Evolutionary conservation across 2,797 vertebrate species (phyloP), one percentile per base, ranked within the genome.

Genomic region (Micromesistius poutassou): DNA sequence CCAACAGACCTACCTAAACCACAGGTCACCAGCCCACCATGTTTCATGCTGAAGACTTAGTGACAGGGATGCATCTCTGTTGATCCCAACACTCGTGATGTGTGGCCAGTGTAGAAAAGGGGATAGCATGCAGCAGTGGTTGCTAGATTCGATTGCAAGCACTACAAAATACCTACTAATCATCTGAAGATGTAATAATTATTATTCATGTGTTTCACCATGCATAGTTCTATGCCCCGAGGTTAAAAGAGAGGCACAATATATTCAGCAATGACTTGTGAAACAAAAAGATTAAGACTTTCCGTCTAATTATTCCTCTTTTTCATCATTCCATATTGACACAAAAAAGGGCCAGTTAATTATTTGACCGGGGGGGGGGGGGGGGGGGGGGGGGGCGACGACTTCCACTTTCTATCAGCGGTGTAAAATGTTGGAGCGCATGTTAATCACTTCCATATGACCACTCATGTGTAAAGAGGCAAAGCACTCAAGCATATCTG

Each of bases 361-460:
- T 90, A 90, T 91, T 92, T 92, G 89, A 92, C 89, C 90, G 91
- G 89, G 92, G 88, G 86, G 89, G 90, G 86, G 88, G 86, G 40
- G 89, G 90, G 86, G 88, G 86, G 40, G 91, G 89, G 92, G 88
- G 86, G 89, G 90, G 86, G 88, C 86, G 40, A 91, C 90, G 87
- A 88, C 89, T 89, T 90, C 86, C 86, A 87, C 79, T 90, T 90
- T 72, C 74, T 84, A 82, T 85, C 76, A 75, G 85, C 82, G 85
- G 85, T 89, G 90, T 90, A 92, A 62, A 50, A 91, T 88, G 89
- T 91, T 90, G 83, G 90, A 91, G 86, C 78, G 87, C 89, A 87
- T 86, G 85, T 89, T 93, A 93, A 93, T 93, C 92, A 92, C 92
- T 87, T 91, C 91, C 92, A 93, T 92, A 93, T 93, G 92, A 92